Percentiles rank a stretch among this genome's conserved stretches.
These are phyloP conservation scores for Hypolimnas misippus DNA, from an alignment of 2,888 invertebrate species.

Conservation along the genomic window DNA sequence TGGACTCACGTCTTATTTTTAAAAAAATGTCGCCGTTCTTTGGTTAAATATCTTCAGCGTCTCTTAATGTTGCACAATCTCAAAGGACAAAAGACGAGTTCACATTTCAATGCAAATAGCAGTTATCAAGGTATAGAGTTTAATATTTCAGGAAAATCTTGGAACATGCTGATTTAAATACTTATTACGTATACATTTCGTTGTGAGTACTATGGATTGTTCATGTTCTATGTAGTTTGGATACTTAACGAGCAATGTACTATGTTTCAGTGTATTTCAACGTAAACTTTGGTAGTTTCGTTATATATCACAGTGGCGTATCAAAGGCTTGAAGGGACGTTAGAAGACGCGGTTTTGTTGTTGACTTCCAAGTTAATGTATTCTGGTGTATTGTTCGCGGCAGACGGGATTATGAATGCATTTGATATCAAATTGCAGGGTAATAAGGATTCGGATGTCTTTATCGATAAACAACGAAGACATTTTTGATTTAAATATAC, in stretches of 20 bases:
- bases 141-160: constrained; percentile 12
- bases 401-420: constrained; percentile 68
- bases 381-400: constrained; percentile 73
- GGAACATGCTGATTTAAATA: neutral
- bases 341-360: constrained; percentile 55
- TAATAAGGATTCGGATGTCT: constrained; percentile 47
- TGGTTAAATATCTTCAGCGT: constrained; percentile 4
- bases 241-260: constrained; percentile 2
- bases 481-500: neutral
- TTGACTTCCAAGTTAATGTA: constrained; percentile 73
- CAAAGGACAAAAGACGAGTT: constrained; percentile 17
- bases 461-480: constrained; percentile 21
- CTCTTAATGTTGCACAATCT: constrained; percentile 13
- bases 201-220: neutral
- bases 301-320: constrained; percentile 33
- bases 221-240: neutral
- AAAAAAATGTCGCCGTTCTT: constrained; percentile 7
- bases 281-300: neutral
- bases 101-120: constrained; percentile 18
- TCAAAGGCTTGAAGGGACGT: constrained; percentile 50
- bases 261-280: neutral
- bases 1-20: constrained; percentile 6
- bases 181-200: constrained; percentile 1
- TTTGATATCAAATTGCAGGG: constrained; percentile 58
- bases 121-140: constrained; percentile 17